Evolutionary conservation across 2,113 vertebrate species (phyloP), one percentile per base, ranked within the genome.

Genomic region (Cyprinus carpio): DNA sequence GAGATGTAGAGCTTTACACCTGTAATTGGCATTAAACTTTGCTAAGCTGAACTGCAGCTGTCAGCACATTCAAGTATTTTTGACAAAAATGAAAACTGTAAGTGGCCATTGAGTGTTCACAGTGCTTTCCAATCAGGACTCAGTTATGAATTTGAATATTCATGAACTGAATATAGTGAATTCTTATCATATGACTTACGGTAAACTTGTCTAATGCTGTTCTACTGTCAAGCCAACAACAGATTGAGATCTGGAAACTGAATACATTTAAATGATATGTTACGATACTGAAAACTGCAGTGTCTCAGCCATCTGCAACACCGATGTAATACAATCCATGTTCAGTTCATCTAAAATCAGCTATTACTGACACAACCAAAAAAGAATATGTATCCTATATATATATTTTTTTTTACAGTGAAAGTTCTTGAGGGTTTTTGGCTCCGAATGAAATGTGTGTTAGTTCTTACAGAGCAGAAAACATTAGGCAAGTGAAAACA

Each of bases 1-100:
- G 31, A 82, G 69, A 79, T 79, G 62, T 74, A 79, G 15, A 46
- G 60, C 18, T 69, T 27, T 40, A 25, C 81, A 72, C 46, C 64
- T 82, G 46, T 82, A 37, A 40, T 12, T 46, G 4, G 1, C n/a
- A n/a, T n/a, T n/a, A n/a, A 4, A 34, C 34, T 34, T 34, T 34
- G 34, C 4, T 34, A 34, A 34, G 34, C 34, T 34, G 34, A 34
- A 15, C 60, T 8, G 7, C 54, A n/a, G 54, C 54, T 0, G 65
- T 46, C 23, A 82, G 64, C 29, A 54, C 18, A 37, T 72, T 82
- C 11, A 82, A 82, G 12, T 18, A 37, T 49, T 49, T 25, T 81
- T 29, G 51, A 37, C 2, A 12, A 4, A 81, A 69, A 67, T 31
- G 23, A 54, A 69, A 69, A 29, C 27, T 2, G 15, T 25, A 62